Evolutionary conservation across 2,888 invertebrate species (phyloP).

Genomic region (Sicus ferrugineus): DNA sequence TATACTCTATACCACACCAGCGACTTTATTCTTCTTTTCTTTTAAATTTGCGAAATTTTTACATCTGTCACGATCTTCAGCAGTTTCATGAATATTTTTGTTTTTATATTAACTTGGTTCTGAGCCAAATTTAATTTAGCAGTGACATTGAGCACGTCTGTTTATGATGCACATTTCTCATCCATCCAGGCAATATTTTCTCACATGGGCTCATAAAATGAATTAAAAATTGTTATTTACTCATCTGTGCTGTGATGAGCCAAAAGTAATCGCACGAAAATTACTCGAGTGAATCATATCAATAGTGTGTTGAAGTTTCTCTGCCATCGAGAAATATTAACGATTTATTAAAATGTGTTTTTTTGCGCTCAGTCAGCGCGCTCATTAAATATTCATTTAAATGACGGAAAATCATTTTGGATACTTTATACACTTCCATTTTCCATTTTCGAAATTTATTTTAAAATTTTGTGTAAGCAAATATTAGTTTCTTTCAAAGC

Average conservation of each 20-base stretch:
- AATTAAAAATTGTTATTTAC: too few relatives aligned
- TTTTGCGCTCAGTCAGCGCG: not conserved
- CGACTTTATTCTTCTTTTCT: too few relatives aligned
- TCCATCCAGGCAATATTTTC: too few relatives aligned
- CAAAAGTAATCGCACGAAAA: not conserved
- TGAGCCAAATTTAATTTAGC: not conserved
- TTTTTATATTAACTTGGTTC: not conserved
- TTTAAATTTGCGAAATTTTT: too few relatives aligned
- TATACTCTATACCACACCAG: too few relatives aligned
- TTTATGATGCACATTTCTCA: not conserved
- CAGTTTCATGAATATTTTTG: too few relatives aligned
- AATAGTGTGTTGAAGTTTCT: too few relatives aligned
- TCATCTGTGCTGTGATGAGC: not conserved
- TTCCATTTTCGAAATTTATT: not conserved
- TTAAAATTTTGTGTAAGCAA: not conserved
- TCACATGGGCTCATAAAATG: too few relatives aligned
- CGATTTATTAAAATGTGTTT: too few relatives aligned
- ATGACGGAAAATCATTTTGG: not conserved
- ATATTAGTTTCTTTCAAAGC: not conserved
- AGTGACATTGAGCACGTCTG: conserved; percentile 1
- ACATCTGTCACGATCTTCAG: too few relatives aligned
- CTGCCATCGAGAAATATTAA: too few relatives aligned
- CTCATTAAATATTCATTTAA: not conserved
- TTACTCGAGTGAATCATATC: not conserved
- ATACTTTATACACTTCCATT: not conserved